phyloP scores from a whole-genome alignment of 2,113 vertebrate species.

The Nycticebus coucang region DNA sequence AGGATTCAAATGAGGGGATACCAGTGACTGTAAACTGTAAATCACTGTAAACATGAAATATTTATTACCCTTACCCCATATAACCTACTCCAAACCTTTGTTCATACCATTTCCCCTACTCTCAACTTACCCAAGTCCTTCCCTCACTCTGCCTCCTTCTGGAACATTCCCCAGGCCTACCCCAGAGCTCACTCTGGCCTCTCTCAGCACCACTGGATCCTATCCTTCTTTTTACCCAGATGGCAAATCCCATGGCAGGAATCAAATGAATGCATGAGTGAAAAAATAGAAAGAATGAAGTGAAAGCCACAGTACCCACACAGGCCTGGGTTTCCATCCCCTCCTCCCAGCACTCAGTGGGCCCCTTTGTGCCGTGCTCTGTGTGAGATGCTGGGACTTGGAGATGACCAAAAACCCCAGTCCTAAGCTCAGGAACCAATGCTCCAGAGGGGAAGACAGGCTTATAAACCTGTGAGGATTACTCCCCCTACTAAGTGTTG shows the following conservation, averaged over 20 bases:
- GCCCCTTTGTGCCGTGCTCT: neutral
- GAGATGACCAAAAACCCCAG: neutral
- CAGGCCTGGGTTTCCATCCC: neutral
- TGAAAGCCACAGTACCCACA: neutral
- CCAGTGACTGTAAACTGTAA: neutral
- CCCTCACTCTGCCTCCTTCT: neutral
- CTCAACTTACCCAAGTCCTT: neutral
- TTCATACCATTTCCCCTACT: neutral
- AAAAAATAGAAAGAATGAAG: neutral
- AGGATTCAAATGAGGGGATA: neutral
- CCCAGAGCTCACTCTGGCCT: neutral
- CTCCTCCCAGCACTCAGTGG: neutral
- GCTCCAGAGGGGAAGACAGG: neutral
- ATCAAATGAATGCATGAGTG: neutral
- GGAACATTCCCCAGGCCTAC: slow-evolving; percentile 27
- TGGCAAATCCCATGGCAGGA: neutral
- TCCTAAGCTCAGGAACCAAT: neutral
- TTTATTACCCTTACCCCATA: neutral
- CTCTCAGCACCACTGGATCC: neutral
- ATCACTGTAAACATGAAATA: neutral
- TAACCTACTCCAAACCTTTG: neutral
- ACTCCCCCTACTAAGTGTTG: neutral
- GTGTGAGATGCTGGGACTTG: neutral
- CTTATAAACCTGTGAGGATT: neutral
- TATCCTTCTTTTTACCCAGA: neutral